Conservation (phyloP, 2,888 invertebrate species). For the Nymphalis urticae region DNA sequence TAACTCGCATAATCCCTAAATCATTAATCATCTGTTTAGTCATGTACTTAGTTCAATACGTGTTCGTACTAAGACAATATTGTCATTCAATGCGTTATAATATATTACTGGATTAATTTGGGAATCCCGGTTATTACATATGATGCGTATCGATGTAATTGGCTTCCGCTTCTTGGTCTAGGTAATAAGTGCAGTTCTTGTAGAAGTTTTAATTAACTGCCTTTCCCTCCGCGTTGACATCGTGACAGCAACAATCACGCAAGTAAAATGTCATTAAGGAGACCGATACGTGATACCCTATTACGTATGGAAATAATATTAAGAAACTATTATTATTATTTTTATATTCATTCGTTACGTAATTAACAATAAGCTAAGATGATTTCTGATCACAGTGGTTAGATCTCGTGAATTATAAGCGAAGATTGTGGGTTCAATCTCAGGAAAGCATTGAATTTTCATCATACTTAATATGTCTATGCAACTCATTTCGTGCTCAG, state of each 20-base stretch:
- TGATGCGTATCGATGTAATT: slow-evolving; percentile 19
- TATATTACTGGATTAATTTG: slow-evolving; percentile 40
- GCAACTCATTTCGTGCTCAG: too few relatives aligned
- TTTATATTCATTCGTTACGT: neutral
- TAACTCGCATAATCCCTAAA: slow-evolving; percentile 38
- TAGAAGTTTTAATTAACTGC: slow-evolving; percentile 54
- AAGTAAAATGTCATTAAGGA: slow-evolving; percentile 72
- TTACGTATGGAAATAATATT: slow-evolving; percentile 47
- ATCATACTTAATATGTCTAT: too few relatives aligned
- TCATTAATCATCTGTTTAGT: slow-evolving; percentile 43
- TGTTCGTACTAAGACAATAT: slow-evolving; percentile 44
- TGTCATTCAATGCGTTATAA: slow-evolving; percentile 41
- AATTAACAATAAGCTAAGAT: too few relatives aligned
- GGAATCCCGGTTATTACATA: slow-evolving; percentile 31
- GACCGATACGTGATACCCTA: slow-evolving; percentile 54
- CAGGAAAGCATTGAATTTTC: too few relatives aligned
- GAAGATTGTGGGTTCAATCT: too few relatives aligned
- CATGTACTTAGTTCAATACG: slow-evolving; percentile 44
- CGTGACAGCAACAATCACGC: slow-evolving; percentile 70
- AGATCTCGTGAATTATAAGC: too few relatives aligned
- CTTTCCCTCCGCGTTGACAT: slow-evolving; percentile 52
- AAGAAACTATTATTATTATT: neutral
- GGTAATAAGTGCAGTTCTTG: slow-evolving; percentile 28
- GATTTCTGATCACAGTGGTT: too few relatives aligned
- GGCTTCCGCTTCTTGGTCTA: slow-evolving; percentile 19